Base-by-base conservation (phyloP, 2,113 vertebrate genomes). In the Serinus canaria region DNA sequence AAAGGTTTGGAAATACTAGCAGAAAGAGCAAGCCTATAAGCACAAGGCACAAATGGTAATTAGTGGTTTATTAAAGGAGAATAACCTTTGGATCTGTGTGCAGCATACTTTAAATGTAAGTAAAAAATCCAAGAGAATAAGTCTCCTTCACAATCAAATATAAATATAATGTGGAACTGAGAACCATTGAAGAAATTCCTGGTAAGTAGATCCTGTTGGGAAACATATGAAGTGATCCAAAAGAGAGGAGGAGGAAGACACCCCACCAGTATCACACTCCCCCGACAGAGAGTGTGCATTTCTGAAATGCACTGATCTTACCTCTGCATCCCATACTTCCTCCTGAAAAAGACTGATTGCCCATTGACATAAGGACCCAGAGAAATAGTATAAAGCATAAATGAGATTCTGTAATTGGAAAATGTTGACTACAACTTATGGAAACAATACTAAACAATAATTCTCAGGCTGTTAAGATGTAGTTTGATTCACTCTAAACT, bases 241-340 rank as follows among this genome's bases (percentile, higher is more conserved):
- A 37, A 74, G 56, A 62, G 10, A 59, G 12, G 20, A 55, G 13
- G 5, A 64, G 28, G 22, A 59, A 37, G 27, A 37, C 0, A 2
- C 7, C 11, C 1, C 4, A 12, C 39, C 3, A 19, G 1, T 23
- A 39, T 30, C 2, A 0, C 10, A 33, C 5, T 30, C 4, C 2
- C 2, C 3, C 50, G 66, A 17, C 3, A 52, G 7, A 83, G 23
- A 89, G 68, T 11, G 23, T 9, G 0, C 4, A 13, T 52, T 92
- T 60, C 21, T 60, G 58, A 64, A 69, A 56, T 8, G 8, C 18
- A 11, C 24, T 3, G 24, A 46, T 80, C 41, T 76, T 43, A 31
- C 4, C 15, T 53, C 69, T 58, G 5, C 7, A 58, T 52, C 3
- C 7, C 1, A 1, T 44, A 0, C 13, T 44, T 72, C 44, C 60